A percentile compares a stretch with the other conserved stretches of the same genome.
Conservation (phyloP, 2,888 invertebrate genomes). For the Sussaba pulchella region DNA sequence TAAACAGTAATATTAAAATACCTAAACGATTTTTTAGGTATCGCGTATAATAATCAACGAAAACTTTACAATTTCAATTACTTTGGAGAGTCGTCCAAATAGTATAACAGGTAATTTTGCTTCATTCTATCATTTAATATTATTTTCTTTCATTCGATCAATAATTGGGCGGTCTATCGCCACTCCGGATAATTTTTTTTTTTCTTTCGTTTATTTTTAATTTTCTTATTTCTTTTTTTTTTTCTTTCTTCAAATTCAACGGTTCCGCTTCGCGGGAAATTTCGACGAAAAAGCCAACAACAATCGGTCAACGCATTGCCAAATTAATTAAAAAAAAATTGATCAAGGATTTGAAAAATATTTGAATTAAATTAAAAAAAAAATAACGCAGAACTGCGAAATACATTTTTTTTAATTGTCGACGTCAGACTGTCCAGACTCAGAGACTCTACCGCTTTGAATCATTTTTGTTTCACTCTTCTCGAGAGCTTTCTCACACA, state of each 20-base stretch:
- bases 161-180: conserved; percentile 63
- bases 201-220: background rate
- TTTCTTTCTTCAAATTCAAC: conserved; percentile 11
- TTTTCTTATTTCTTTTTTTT: too few species aligned
- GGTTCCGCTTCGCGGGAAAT: conserved; percentile 4
- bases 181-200: conserved; percentile 38
- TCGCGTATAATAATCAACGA: conserved; percentile 61
- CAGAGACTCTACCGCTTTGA: conserved; percentile 48
- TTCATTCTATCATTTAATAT: conserved; percentile 28
- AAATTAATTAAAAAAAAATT: conserved; percentile 3
- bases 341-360: conserved; percentile 5
- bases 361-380: background rate
- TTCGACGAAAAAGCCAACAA: conserved; percentile 58
- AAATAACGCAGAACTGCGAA: conserved; percentile 6
- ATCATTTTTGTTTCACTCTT: conserved; percentile 25
- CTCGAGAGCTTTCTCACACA: conserved; percentile 51
- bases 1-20: conserved; percentile 56
- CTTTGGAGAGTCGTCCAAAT: conserved; percentile 63
- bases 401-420: conserved; percentile 50
- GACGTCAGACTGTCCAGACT: conserved; percentile 66
- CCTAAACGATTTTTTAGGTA: conserved; percentile 47
- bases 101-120: conserved; percentile 65
- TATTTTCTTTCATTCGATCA: conserved; percentile 38
- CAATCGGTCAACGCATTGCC: conserved; percentile 53
- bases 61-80: conserved; percentile 64